phyloP scores from a whole-genome alignment of 1,140 invertebrate genomes.

The Temnothorax curvispinosus region DNA sequence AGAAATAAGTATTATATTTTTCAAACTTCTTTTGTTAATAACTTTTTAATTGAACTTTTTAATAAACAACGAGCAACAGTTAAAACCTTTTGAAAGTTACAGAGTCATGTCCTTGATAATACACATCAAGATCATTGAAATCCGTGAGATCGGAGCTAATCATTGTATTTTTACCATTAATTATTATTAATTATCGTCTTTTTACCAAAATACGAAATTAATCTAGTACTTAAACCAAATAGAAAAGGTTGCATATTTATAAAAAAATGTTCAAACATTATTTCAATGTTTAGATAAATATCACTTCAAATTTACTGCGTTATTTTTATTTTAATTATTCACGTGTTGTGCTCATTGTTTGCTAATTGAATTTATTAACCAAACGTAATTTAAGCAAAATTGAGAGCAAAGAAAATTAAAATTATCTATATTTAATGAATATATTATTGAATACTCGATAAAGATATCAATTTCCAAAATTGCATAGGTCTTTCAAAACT shows the following conservation, averaged over 20 bases:
- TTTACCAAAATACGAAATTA: not conserved
- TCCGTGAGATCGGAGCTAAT: no score
- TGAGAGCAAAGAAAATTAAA: not conserved
- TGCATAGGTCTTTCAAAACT: conserved; percentile 88
- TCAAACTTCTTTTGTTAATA: no score
- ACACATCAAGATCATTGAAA: no score
- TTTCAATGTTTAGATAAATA: conserved; percentile 7
- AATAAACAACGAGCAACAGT: no score
- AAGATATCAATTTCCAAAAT: not conserved
- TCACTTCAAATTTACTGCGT: not conserved
- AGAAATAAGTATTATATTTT: no score
- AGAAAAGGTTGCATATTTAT: not conserved
- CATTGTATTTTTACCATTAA: no score
- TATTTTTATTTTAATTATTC: not conserved
- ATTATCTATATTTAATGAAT: not conserved
- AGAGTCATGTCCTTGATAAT: no score
- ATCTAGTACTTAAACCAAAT: not conserved
- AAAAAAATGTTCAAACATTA: not conserved
- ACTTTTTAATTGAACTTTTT: no score
- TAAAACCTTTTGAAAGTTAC: no score
- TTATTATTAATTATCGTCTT: no score
- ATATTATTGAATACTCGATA: not conserved
- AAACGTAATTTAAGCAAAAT: not conserved
- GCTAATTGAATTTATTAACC: not conserved
- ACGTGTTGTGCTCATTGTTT: not conserved